These are phyloP conservation scores for Agelaius tricolor DNA, from an alignment of 2,113 vertebrate species.

Conservation along the genomic window DNA sequence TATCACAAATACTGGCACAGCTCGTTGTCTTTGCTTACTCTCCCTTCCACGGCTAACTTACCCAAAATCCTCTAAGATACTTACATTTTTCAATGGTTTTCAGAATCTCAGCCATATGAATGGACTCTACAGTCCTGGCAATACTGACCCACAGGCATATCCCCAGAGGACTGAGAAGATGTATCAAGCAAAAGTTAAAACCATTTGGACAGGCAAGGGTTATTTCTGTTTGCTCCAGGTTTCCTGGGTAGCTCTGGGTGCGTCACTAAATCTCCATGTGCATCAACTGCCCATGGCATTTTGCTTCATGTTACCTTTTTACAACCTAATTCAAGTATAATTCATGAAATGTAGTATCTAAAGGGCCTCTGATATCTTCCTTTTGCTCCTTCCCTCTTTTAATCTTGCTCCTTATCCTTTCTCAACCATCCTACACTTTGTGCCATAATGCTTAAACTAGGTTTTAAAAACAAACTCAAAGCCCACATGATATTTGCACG, in stretches of 20 bases:
- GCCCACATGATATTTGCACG: rapidly evolving
- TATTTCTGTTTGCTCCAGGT: neutral
- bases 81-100: neutral
- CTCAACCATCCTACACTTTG: neutral
- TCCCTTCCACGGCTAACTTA: neutral
- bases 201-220: neutral
- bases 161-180: neutral
- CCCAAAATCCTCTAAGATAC: neutral
- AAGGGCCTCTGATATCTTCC: neutral
- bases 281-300: neutral
- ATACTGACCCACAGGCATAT: neutral
- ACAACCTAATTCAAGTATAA: neutral
- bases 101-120: neutral
- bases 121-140: neutral
- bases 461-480: neutral
- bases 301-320: neutral
- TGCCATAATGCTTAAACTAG: neutral
- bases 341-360: neutral
- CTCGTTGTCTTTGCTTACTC: neutral
- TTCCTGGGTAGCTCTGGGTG: neutral
- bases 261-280: neutral
- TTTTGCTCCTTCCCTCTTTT: neutral
- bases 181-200: neutral
- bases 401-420: neutral
- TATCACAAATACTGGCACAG: neutral